These are phyloP conservation scores for Oryzias melastigma DNA, from an alignment of 2,113 vertebrate genomes.

Conservation along the genomic window DNA sequence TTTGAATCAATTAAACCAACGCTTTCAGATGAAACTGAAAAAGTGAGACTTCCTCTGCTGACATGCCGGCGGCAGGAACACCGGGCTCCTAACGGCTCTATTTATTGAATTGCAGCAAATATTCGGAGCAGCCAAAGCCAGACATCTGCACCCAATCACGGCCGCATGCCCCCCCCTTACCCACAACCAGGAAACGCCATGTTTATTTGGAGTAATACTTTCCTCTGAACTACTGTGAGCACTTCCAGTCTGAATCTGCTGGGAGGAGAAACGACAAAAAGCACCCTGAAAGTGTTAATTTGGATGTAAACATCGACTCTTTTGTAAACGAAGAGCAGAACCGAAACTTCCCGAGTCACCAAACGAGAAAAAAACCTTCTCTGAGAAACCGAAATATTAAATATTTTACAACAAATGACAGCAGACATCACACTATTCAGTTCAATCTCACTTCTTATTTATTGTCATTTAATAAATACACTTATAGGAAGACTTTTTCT, in stretches of 20 bases:
- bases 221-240: conserved; percentile 72
- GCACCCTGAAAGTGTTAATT: too few species aligned
- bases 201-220: conserved; percentile 81
- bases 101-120: conserved; percentile 79
- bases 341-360: too few species aligned
- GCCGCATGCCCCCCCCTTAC: conserved; percentile 74
- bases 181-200: conserved; percentile 63
- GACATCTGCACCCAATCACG: conserved; percentile 80
- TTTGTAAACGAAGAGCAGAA: too few species aligned
- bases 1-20: too few species aligned
- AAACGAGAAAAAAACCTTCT: too few species aligned
- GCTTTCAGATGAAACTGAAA: conserved; percentile 26
- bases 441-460: too few species aligned
- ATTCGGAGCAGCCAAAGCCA: conserved; percentile 80
- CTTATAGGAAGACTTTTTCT: too few species aligned
- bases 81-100: conserved; percentile 73
- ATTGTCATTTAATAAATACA: too few species aligned
- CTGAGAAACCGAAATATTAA: too few species aligned
- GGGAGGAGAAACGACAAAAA: conserved; percentile 21
- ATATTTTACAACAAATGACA: too few species aligned
- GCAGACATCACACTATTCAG: too few species aligned
- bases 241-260: conserved; percentile 51
- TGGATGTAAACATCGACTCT: too few species aligned
- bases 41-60: conserved; percentile 63
- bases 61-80: conserved; percentile 74